phyloP scores from a whole-genome alignment of 2,113 vertebrate species.

The Toxostoma redivivum region DNA sequence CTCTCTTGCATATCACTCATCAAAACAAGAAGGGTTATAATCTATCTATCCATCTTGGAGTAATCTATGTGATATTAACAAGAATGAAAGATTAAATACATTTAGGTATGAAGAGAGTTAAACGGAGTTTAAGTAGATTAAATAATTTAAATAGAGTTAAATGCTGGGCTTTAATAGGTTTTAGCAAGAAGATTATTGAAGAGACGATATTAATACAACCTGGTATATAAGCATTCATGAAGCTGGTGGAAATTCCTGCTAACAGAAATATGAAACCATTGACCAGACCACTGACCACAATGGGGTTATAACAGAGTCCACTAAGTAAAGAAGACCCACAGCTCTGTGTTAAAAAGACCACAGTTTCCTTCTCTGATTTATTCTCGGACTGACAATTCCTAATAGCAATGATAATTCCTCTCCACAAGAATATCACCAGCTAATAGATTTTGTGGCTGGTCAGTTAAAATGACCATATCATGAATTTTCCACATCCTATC shows the following conservation, averaged over 20 bases:
- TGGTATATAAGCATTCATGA: neutral
- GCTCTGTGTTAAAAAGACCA: neutral
- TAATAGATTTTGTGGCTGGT: neutral
- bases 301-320: neutral
- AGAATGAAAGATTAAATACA: neutral
- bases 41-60: too few species aligned
- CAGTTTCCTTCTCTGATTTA: neutral
- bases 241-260: neutral
- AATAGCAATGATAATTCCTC: neutral
- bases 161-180: neutral
- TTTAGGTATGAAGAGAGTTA: neutral
- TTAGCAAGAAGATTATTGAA: neutral
- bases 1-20: neutral
- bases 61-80: neutral
- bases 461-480: neutral
- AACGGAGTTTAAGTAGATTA: neutral
- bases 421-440: neutral
- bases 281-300: constrained; percentile 8
- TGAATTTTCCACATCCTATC: neutral
- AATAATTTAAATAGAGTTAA: neutral
- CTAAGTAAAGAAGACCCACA: neutral
- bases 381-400: neutral
- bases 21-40: neutral
- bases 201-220: neutral
- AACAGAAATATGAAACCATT: neutral